Percentiles rank a stretch among this genome's conserved stretches.
phyloP scores from a whole-genome alignment of 2,888 invertebrate species.

The Tinea trinotella region DNA sequence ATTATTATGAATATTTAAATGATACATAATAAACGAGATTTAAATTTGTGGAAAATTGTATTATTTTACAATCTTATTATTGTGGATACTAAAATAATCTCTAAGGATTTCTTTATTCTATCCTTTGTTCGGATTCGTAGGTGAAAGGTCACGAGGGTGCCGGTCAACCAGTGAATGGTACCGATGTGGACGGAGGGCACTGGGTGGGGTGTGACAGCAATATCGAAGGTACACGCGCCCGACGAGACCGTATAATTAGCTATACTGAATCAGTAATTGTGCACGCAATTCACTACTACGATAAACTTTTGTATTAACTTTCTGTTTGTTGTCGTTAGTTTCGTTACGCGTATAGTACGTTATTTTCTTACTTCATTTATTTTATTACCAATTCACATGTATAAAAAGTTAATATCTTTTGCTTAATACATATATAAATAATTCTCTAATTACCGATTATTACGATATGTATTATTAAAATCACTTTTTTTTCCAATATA shows the following conservation, averaged over 20 bases:
- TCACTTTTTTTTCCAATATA: background rate
- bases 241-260: conserved; percentile 11
- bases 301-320: background rate
- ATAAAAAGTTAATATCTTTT: no score
- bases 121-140: conserved; percentile 40
- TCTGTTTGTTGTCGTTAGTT: background rate
- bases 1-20: no score
- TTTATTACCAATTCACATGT: no score
- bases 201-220: conserved; percentile 2
- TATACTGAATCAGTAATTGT: conserved; percentile 17
- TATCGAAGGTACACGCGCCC: conserved; percentile 3
- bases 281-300: conserved; percentile 1
- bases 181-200: conserved; percentile 39
- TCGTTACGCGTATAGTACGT: background rate
- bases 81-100: conserved; percentile 29
- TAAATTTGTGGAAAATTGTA: no score
- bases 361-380: background rate
- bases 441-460: no score
- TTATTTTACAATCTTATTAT: no score
- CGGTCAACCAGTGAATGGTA: conserved; percentile 46
- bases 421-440: no score
- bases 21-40: no score
- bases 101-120: conserved; percentile 31
- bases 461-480: no score
- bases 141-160: conserved; percentile 51